phyloP scores from a whole-genome alignment of 2,113 vertebrate species.

The Machaerirhynchus nigripectus region DNA sequence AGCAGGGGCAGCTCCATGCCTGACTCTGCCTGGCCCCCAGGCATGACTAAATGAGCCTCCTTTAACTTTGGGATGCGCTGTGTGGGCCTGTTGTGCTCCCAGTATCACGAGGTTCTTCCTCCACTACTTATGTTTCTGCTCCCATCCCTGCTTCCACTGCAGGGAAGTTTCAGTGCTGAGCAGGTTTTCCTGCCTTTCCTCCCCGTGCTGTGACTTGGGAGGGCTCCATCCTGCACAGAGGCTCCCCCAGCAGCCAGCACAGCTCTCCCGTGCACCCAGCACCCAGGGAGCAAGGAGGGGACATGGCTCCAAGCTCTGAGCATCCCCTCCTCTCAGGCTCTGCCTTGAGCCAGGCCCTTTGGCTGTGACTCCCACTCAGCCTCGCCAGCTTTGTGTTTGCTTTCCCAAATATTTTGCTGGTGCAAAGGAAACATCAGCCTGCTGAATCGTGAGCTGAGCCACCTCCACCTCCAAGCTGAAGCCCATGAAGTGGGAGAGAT shows the following conservation, averaged over 20 bases:
- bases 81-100: background rate
- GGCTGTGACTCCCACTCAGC: background rate
- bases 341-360: background rate
- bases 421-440: background rate
- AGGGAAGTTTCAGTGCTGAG: background rate
- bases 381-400: background rate
- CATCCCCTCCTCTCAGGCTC: background rate
- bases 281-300: no score
- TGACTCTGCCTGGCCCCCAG: background rate
- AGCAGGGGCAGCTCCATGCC: background rate
- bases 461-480: background rate
- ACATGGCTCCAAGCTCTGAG: background rate
- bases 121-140: accelerated
- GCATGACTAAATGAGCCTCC: background rate
- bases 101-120: background rate
- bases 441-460: background rate
- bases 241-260: background rate
- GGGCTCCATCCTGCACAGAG: background rate
- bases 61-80: background rate
- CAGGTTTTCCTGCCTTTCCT: background rate
- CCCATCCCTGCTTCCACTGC: background rate
- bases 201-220: background rate
- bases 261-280: background rate
- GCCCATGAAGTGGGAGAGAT: background rate
- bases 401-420: constrained; percentile 28